Percentiles rank a stretch among this genome's conserved stretches.
Evolutionary conservation across 2,113 vertebrate species (phyloP).

Genomic region (Menura novaehollandiae): DNA sequence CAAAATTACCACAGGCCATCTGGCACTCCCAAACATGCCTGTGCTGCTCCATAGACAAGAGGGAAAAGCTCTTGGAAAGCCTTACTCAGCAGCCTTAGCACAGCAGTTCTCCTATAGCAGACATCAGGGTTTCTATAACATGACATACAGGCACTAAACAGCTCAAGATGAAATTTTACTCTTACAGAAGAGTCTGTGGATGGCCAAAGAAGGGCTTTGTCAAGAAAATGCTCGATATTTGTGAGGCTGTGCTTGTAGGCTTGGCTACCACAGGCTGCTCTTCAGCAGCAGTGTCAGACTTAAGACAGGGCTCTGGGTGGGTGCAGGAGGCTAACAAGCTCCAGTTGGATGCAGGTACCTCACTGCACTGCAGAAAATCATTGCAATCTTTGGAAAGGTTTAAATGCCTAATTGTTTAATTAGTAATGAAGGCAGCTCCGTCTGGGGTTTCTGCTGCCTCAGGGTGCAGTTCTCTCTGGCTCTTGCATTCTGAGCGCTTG

Average conservation of each 20-base stretch:
- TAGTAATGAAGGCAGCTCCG: not conserved
- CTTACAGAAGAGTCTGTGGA: not conserved
- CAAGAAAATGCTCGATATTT: not conserved
- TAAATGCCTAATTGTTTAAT: slow-evolving; percentile 10
- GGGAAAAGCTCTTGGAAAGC: not conserved
- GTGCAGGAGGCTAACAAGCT: not conserved
- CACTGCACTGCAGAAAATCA: not conserved
- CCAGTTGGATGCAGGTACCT: not conserved
- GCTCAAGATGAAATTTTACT: not conserved
- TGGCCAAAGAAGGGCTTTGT: not conserved
- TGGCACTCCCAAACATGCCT: not conserved
- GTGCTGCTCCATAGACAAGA: fast-evolving
- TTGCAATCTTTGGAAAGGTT: not conserved
- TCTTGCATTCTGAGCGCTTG: not conserved
- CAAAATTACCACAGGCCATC: not conserved
- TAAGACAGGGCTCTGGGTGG: not conserved
- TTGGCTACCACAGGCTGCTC: not conserved
- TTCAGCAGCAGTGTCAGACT: not conserved
- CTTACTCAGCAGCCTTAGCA: not conserved
- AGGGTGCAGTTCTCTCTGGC: not conserved
- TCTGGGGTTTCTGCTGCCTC: slow-evolving; percentile 2
- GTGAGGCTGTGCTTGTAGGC: not conserved
- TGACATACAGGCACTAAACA: not conserved
- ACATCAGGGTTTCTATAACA: not conserved
- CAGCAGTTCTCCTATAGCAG: not conserved